These are phyloP conservation scores for Ia io DNA, from an alignment of 2,113 vertebrate species.

Conservation along the genomic window DNA sequence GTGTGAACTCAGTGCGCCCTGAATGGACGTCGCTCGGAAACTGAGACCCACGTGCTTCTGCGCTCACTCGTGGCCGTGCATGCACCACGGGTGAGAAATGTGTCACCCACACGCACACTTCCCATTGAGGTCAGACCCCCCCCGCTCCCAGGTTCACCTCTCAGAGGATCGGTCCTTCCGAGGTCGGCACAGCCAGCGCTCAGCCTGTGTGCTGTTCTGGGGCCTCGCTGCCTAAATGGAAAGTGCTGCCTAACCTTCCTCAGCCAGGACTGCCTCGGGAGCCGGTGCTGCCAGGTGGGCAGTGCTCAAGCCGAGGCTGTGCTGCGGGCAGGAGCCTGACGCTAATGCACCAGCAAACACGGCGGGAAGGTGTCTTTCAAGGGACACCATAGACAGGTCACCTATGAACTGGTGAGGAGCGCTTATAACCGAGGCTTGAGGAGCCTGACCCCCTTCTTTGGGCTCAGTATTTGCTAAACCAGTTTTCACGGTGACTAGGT, in stretches of 20 bases:
- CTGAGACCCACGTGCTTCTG: not conserved
- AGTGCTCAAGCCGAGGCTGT: not conserved
- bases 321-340: not conserved
- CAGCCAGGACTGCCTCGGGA: accelerated
- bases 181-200: not conserved
- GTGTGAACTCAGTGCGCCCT: not conserved
- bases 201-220: not conserved
- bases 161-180: not conserved
- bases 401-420: not conserved
- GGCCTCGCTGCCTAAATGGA: not conserved
- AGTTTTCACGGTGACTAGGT: not conserved
- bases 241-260: not conserved
- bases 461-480: not conserved
- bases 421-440: not conserved
- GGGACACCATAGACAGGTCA: not conserved
- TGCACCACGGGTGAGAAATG: not conserved
- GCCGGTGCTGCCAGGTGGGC: accelerated
- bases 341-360: not conserved
- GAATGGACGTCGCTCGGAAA: not conserved
- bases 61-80: not conserved
- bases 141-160: not conserved
- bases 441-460: not conserved
- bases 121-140: not conserved
- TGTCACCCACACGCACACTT: not conserved
- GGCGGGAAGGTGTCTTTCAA: not conserved